Evolutionary conservation across 64 coral and sea anemone genomes (phyloP).

Genomic region (Trachythela sp.): DNA sequence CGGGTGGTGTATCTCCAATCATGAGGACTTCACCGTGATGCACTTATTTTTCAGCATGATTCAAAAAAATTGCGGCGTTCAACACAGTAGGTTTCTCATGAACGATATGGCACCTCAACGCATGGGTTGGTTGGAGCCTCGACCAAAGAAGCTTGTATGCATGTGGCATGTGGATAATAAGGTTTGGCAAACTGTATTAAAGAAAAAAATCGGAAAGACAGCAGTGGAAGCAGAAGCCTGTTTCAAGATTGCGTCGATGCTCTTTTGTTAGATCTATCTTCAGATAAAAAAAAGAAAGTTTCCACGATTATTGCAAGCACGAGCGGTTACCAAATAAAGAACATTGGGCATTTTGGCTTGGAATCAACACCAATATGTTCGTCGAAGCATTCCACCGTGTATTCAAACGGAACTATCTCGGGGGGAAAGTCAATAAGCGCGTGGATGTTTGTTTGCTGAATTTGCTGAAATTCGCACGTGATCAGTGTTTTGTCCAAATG

Average conservation of each 20-base stretch:
- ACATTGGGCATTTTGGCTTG: constrained; percentile 1
- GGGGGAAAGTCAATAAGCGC: not conserved
- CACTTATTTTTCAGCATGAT: not conserved
- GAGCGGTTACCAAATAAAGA: not conserved
- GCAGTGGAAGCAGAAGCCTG: not conserved
- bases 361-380: constrained; percentile 6
- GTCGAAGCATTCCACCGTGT: not conserved
- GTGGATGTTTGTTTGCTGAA: not conserved
- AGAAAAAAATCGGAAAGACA: not conserved
- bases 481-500: not conserved
- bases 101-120: constrained; percentile 33
- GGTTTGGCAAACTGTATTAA: not conserved
- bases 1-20: constrained; percentile 3
- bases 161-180: not conserved
- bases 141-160: constrained; percentile 17
- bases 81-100: not conserved
- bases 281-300: not conserved
- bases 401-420: not conserved
- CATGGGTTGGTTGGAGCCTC: constrained; percentile 24
- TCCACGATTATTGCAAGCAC: not conserved
- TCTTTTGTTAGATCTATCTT: constrained; percentile 1
- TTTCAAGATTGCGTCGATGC: constrained; percentile 40
- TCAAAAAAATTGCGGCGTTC: constrained; percentile 2
- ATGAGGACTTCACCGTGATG: constrained; percentile 1
- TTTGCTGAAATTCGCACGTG: not conserved